Evolutionary conservation across 2,888 invertebrate species (phyloP).

Genomic region (Napeogenes sylphis): DNA sequence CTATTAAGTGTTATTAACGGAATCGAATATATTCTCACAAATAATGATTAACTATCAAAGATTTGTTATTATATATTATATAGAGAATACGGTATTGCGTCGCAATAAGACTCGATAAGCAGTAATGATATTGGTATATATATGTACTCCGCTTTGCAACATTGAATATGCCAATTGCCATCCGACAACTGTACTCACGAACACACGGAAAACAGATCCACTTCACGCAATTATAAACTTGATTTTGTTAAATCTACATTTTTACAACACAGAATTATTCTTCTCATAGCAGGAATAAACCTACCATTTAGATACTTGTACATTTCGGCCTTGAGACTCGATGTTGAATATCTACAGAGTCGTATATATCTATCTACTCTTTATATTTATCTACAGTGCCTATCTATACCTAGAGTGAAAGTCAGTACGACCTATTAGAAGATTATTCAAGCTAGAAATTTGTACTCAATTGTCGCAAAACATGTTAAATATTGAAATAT

Average conservation of each 20-base stretch:
- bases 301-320: constrained; percentile 55
- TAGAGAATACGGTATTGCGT: constrained; percentile 47
- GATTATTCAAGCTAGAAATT: constrained; percentile 38
- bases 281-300: constrained; percentile 50
- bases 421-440: constrained; percentile 71
- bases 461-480: constrained; percentile 42
- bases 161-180: constrained; percentile 23
- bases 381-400: constrained; percentile 68
- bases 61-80: constrained; percentile 31
- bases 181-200: constrained; percentile 21
- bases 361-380: constrained; percentile 52
- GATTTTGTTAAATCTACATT: constrained; percentile 49
- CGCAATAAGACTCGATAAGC: constrained; percentile 47
- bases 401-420: constrained; percentile 77
- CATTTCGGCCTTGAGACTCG: constrained; percentile 77
- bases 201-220: constrained; percentile 36
- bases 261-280: constrained; percentile 49
- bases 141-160: constrained; percentile 28
- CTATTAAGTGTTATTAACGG: constrained; percentile 32
- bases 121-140: constrained; percentile 36
- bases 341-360: constrained; percentile 72
- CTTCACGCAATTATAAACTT: constrained; percentile 35
- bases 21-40: constrained; percentile 27
- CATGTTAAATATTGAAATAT: constrained; percentile 44
- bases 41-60: constrained; percentile 21